Conservation (phyloP, 2,888 invertebrate species). For the Melangyna quadrimaculata region DNA sequence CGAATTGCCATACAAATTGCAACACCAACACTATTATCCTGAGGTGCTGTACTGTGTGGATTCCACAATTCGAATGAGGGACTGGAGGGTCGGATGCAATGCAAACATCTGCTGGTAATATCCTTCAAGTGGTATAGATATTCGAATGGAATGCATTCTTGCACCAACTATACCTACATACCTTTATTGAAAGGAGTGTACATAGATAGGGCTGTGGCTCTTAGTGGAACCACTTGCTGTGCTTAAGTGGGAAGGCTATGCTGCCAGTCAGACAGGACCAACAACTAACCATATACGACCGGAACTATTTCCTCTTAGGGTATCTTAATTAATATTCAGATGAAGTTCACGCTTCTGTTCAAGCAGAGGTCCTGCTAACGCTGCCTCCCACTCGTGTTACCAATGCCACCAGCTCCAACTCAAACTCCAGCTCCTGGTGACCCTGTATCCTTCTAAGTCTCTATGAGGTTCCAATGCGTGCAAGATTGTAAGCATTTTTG, state of each 20-base stretch:
- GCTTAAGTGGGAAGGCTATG: slow-evolving; percentile 33
- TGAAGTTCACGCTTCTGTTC: slow-evolving; percentile 57
- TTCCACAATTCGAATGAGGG: neutral
- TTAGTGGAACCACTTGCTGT: slow-evolving; percentile 60
- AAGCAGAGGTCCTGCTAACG: slow-evolving; percentile 25
- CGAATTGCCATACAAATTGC: slow-evolving; percentile 69
- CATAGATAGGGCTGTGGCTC: slow-evolving; percentile 29
- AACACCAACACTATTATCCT: slow-evolving; percentile 66
- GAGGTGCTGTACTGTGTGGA: slow-evolving; percentile 13
- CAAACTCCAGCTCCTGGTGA: neutral
- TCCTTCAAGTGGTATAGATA: slow-evolving; percentile 49
- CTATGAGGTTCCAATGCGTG: slow-evolving; percentile 39
- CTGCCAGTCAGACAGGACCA: neutral
- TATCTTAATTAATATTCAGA: slow-evolving; percentile 70
- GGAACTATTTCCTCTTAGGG: slow-evolving; percentile 47
- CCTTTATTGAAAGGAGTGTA: slow-evolving; percentile 15
- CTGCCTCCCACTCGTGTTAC: neutral
- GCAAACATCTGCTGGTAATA: slow-evolving; percentile 68
- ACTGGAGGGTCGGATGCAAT: slow-evolving; percentile 25
- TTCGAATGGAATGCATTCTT: slow-evolving; percentile 42
- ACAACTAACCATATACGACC: neutral
- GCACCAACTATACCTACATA: neutral
- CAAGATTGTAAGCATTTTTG: slow-evolving; percentile 49
- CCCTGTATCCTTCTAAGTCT: slow-evolving; percentile 9
- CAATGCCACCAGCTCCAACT: no score